phyloP scores from a whole-genome alignment of 1,140 invertebrate genomes.

The Psilanteris sp. region DNA sequence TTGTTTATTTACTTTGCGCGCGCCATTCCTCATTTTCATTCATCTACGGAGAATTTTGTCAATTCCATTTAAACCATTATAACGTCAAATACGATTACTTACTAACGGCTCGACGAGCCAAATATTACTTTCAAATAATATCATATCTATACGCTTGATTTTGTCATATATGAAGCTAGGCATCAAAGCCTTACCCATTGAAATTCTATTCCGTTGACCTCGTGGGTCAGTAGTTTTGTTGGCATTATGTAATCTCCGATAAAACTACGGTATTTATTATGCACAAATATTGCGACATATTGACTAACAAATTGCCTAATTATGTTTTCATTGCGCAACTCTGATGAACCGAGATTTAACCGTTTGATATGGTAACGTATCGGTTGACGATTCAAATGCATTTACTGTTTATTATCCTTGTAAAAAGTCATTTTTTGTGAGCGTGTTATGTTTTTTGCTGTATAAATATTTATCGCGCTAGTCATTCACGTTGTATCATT shows the following conservation, averaged over 20 bases:
- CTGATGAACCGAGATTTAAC: constrained; percentile 1
- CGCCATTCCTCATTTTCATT: too few relatives aligned
- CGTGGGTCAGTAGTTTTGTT: constrained; percentile 32
- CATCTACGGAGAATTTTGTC: too few relatives aligned
- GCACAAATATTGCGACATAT: constrained; percentile 13
- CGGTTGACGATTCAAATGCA: too few relatives aligned
- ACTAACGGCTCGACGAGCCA: too few relatives aligned
- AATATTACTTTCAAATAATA: constrained; percentile 2
- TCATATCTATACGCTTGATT: neutral
- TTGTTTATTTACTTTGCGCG: too few relatives aligned
- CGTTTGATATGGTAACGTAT: constrained; percentile 1
- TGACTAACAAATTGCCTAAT: constrained; percentile 36
- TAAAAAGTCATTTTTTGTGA: neutral
- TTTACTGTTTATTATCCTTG: too few relatives aligned
- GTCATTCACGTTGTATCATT: too few relatives aligned
- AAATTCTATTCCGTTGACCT: constrained; percentile 26
- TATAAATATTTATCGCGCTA: too few relatives aligned
- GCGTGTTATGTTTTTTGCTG: too few relatives aligned
- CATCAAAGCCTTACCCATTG: neutral
- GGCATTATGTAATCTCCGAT: constrained; percentile 20
- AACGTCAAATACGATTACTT: too few relatives aligned
- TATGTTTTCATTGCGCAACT: constrained; percentile 14
- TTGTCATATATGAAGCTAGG: neutral
- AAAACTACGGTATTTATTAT: constrained; percentile 36
- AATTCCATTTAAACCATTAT: too few relatives aligned